phyloP scores from a whole-genome alignment of 2,113 vertebrate species.

The Bucco capensis region DNA sequence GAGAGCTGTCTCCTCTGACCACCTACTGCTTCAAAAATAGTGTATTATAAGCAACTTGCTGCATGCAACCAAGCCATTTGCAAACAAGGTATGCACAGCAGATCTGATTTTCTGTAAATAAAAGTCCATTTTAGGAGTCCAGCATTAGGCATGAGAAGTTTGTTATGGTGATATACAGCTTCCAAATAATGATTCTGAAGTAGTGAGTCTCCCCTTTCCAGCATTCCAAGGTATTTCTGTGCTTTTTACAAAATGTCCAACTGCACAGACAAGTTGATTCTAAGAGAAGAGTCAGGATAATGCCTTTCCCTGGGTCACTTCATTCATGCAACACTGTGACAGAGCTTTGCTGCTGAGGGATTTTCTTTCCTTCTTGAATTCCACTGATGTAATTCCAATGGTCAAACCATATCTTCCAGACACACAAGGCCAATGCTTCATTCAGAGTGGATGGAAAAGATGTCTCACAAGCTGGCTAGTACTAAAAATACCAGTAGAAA shows the following conservation, averaged over 20 bases:
- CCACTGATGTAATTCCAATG: neutral
- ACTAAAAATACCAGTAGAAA: neutral
- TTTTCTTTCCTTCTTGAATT: slow-evolving; percentile 19
- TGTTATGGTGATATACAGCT: neutral
- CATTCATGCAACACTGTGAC: neutral
- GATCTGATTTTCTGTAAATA: neutral
- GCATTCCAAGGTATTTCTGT: neutral
- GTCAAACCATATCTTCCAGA: slow-evolving; percentile 8
- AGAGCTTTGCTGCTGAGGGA: neutral
- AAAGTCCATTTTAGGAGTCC: neutral
- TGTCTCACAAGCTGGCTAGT: neutral
- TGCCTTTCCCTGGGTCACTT: neutral
- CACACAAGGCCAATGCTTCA: neutral
- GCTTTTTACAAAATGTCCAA: neutral
- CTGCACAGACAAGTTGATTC: neutral
- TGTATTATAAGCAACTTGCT: neutral
- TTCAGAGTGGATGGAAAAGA: neutral
- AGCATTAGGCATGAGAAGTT: neutral
- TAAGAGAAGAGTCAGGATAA: neutral
- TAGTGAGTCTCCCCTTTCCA: neutral
- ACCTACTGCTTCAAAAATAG: neutral
- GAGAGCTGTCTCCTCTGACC: neutral
- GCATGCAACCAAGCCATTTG: neutral
- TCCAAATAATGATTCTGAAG: accelerated
- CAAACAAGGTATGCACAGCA: neutral